A percentile compares a stretch with the other conserved stretches of the same genome.
phyloP scores from a whole-genome alignment of 2,113 vertebrate genomes.

The Dunckerocampus dactyliophorus region DNA sequence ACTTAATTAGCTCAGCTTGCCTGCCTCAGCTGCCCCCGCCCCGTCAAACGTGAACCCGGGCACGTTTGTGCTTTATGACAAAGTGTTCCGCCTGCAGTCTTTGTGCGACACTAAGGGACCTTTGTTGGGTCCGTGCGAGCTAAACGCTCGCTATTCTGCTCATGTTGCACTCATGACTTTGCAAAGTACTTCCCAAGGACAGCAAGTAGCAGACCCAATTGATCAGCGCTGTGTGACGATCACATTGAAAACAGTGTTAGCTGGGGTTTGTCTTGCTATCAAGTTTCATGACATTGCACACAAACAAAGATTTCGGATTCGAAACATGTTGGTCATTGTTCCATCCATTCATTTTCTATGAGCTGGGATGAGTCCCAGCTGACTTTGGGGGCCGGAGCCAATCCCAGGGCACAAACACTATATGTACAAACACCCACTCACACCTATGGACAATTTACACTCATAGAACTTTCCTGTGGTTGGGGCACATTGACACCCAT shows the following conservation, averaged over 20 bases:
- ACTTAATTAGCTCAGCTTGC: conserved; percentile 45
- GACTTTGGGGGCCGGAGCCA: no score
- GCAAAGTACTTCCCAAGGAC: conserved; percentile 1
- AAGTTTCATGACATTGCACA: no score
- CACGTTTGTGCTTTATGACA: conserved; percentile 23
- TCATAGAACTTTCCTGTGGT: no score
- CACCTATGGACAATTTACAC: no score
- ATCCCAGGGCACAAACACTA: no score
- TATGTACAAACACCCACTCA: no score
- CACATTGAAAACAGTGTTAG: not conserved
- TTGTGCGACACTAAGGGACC: not conserved
- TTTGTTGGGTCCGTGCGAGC: not conserved
- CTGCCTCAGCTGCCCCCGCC: conserved; percentile 25
- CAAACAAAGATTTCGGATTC: no score
- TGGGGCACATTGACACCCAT: no score
- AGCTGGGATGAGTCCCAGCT: no score
- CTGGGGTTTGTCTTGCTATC: no score
- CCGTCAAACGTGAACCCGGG: conserved; percentile 28
- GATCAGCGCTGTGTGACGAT: not conserved
- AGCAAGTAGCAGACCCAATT: not conserved
- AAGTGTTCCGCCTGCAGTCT: conserved; percentile 3
- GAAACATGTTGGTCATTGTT: no score
- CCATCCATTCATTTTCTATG: no score
- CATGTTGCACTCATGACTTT: not conserved
- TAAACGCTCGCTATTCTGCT: conserved; percentile 4